Percentiles rank a stretch among this genome's conserved stretches.
These are phyloP conservation scores for Zingel zingel DNA, from an alignment of 2,113 vertebrate species.

Conservation along the genomic window DNA sequence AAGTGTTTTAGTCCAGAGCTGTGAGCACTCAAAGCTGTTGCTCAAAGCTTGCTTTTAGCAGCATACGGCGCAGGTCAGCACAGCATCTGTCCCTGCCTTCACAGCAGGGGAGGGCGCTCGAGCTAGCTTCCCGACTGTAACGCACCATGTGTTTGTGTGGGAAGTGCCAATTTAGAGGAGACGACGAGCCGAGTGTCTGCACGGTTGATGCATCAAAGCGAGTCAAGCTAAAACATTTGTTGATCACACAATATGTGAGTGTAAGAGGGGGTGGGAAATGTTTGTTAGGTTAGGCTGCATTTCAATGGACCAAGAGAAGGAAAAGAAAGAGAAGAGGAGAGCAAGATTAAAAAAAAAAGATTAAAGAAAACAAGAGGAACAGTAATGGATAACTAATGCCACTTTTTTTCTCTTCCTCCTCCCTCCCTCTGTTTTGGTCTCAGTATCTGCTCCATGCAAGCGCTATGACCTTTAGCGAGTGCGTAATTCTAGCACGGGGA, in stretches of 20 bases:
- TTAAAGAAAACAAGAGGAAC: slow-evolving; percentile 31
- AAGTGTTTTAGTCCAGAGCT: slow-evolving; percentile 26
- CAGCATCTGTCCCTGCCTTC: slow-evolving; percentile 51
- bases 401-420: slow-evolving; percentile 5
- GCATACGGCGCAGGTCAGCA: slow-evolving; percentile 66
- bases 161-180: slow-evolving; percentile 35
- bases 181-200: slow-evolving; percentile 4
- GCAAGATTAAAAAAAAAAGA: not conserved
- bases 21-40: slow-evolving; percentile 29
- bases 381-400: slow-evolving; percentile 59
- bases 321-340: not conserved
- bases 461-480: slow-evolving; percentile 61
- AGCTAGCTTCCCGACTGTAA: slow-evolving; percentile 28
- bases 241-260: slow-evolving; percentile 26
- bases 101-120: slow-evolving; percentile 19
- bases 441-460: slow-evolving; percentile 54
- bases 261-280: not conserved
- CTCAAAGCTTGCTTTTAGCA: slow-evolving; percentile 26
- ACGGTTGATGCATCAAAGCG: slow-evolving; percentile 52
- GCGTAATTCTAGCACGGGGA: slow-evolving; percentile 64
- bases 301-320: slow-evolving; percentile 2
- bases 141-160: slow-evolving; percentile 67
- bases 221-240: slow-evolving; percentile 18
- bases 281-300: not conserved
- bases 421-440: slow-evolving; percentile 21